phyloP scores from a whole-genome alignment of 2,113 vertebrate species.

The Bujurquina vittata region DNA sequence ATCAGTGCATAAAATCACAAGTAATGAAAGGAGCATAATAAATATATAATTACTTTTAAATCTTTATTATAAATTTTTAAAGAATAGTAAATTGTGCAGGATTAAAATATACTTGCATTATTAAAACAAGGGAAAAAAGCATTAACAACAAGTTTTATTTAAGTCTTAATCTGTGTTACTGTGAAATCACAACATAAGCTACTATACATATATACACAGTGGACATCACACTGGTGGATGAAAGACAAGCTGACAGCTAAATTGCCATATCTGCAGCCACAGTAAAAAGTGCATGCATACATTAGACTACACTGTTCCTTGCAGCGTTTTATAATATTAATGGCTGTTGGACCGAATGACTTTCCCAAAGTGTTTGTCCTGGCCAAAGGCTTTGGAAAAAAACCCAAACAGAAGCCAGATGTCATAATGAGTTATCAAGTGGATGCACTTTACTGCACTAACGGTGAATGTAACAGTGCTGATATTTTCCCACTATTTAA shows the following conservation, averaged over 20 bases:
- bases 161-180: not conserved
- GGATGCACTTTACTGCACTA: not conserved
- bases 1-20: not conserved
- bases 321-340: not conserved
- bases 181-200: not conserved
- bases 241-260: not conserved
- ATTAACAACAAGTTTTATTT: not conserved
- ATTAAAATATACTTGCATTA: fast-evolving
- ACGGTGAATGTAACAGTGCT: not conserved
- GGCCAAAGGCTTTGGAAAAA: not conserved
- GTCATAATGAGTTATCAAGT: not conserved
- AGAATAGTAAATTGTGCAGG: no score
- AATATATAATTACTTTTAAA: not conserved
- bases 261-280: not conserved
- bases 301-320: not conserved
- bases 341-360: not conserved
- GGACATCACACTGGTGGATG: not conserved
- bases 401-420: not conserved
- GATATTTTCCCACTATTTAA: not conserved
- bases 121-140: not conserved
- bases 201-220: not conserved
- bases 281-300: not conserved
- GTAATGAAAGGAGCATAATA: not conserved
- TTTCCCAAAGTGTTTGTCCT: not conserved
- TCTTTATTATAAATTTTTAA: no score